Conservation (phyloP, 1,140 invertebrate genomes). For the Lycorma delicatula region DNA sequence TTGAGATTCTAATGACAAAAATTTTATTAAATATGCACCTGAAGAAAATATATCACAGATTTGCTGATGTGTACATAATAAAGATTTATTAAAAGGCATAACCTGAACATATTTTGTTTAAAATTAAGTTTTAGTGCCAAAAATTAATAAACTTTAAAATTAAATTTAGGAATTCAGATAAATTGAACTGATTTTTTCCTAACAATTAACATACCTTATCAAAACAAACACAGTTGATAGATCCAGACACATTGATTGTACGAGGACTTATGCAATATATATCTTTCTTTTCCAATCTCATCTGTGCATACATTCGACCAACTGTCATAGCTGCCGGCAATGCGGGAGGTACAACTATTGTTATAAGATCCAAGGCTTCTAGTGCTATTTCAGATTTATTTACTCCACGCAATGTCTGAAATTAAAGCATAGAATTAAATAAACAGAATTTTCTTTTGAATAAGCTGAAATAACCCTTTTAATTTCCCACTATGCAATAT, state of each 20-base stretch:
- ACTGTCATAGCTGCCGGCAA: constrained; percentile 91
- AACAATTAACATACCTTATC: constrained; percentile 83
- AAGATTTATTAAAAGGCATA: too few relatives aligned
- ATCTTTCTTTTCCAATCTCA: constrained; percentile 56
- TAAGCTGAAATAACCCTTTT: not conserved
- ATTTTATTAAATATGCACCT: too few relatives aligned
- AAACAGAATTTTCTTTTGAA: not conserved
- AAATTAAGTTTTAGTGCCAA: too few relatives aligned
- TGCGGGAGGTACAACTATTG: constrained; percentile 90
- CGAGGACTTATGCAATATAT: constrained; percentile 89
- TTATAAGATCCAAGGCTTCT: constrained; percentile 79
- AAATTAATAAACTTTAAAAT: too few relatives aligned
- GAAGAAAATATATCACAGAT: too few relatives aligned
- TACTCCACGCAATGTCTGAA: constrained; percentile 32
- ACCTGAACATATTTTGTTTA: too few relatives aligned
- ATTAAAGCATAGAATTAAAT: not conserved
- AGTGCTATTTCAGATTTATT: constrained; percentile 33
- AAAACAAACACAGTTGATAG: constrained; percentile 88
- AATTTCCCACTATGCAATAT: not conserved
- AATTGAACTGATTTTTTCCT: too few relatives aligned
- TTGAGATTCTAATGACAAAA: too few relatives aligned
- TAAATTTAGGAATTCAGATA: too few relatives aligned
- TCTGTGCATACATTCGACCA: constrained; percentile 74
- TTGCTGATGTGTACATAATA: too few relatives aligned
- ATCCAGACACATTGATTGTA: constrained; percentile 81